phyloP scores from a whole-genome alignment of 2,797 vertebrate genomes.

The Todus mexicanus region DNA sequence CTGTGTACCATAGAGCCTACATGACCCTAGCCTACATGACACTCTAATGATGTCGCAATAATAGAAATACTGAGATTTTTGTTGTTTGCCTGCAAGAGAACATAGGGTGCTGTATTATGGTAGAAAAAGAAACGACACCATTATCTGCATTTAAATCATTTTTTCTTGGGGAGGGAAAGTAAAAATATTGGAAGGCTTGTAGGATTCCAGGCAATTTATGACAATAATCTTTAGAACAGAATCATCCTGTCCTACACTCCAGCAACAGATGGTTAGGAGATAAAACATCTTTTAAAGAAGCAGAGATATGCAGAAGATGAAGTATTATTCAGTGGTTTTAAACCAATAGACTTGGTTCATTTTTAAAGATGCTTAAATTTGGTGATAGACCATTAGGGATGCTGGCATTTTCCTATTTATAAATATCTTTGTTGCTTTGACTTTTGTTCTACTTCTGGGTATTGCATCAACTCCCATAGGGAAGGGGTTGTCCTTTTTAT shows the following conservation, averaged over 20 bases:
- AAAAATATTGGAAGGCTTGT: neutral
- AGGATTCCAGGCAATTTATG: neutral
- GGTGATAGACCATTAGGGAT: neutral
- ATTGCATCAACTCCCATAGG: neutral
- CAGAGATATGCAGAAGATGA: neutral
- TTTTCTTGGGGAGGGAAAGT: neutral
- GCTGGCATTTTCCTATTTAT: neutral
- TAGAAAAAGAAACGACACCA: neutral
- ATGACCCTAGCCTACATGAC: neutral
- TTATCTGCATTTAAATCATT: neutral
- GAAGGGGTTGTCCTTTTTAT: neutral
- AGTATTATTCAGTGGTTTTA: neutral
- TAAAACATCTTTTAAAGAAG: neutral
- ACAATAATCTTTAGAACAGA: neutral
- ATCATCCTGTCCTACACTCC: neutral
- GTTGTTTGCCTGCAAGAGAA: neutral
- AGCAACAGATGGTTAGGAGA: neutral
- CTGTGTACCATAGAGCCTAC: neutral
- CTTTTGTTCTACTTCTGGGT: neutral
- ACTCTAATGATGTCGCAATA: neutral
- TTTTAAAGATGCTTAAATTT: neutral
- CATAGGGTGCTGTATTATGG: neutral
- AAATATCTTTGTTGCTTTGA: constrained; percentile 13
- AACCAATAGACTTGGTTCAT: neutral
- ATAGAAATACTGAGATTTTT: neutral